A percentile compares a stretch with the other conserved stretches of the same genome.
Conservation (phyloP, 2,113 vertebrate genomes). For the Plestiodon gilberti region DNA sequence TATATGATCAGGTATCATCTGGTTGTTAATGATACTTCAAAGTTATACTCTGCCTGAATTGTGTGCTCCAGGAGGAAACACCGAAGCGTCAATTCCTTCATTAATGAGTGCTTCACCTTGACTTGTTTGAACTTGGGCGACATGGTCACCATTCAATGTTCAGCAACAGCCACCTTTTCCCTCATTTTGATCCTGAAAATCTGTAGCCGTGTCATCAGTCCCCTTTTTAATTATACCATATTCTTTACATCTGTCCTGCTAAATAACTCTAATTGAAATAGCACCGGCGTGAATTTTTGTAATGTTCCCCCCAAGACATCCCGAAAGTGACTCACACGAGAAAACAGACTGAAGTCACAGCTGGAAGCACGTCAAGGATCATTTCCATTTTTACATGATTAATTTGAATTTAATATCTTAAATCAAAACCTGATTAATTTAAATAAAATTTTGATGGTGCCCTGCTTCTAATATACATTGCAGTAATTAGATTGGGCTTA, state of each 20-base stretch:
- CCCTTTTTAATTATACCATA: conserved; percentile 94
- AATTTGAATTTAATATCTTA: conserved; percentile 99
- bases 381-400: conserved; percentile 99
- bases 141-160: conserved; percentile 71
- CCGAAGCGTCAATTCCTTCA: conserved; percentile 47
- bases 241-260: conserved; percentile 99
- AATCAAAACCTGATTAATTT: conserved; percentile 99
- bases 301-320: conserved; percentile 97
- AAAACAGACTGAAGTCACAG: conserved; percentile 98
- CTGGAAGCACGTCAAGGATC: conserved; percentile 99
- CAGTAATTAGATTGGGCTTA: conserved; percentile 92
- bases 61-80: conserved; percentile 65
- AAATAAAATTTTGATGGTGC: conserved; percentile 98
- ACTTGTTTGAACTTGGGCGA: conserved; percentile 57
- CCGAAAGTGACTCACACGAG: conserved; percentile 93
- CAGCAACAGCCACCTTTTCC: conserved; percentile 29
- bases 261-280: conserved; percentile 99
- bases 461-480: conserved; percentile 93
- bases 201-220: conserved; percentile 79
- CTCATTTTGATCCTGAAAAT: conserved; percentile 81
- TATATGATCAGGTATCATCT: conserved; percentile 65
- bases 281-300: conserved; percentile 97
- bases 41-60: conserved; percentile 66
- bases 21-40: conserved; percentile 78
- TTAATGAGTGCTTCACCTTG: conserved; percentile 67